Conservation (phyloP, 2,888 invertebrate genomes). For the Fragum fragum region DNA sequence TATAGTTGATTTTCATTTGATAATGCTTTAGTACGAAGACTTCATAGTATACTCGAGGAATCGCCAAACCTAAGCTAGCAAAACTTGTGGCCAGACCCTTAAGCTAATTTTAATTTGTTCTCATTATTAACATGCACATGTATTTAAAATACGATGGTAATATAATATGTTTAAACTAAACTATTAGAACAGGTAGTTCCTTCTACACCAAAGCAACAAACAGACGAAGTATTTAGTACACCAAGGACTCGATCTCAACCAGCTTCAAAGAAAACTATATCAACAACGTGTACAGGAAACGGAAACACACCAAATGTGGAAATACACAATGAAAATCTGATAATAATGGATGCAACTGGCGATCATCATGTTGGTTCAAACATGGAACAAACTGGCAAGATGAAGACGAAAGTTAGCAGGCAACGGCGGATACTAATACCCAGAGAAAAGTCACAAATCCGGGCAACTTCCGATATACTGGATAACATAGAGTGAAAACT, state of each 20-base stretch:
- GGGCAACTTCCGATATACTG: neutral
- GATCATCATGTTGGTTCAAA: neutral
- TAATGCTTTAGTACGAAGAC: no score
- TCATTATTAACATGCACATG: no score
- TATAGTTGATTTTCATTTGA: no score
- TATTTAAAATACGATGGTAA: no score
- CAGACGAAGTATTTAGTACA: neutral
- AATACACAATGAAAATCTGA: no score
- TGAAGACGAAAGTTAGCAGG: neutral
- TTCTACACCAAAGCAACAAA: slow-evolving; percentile 13
- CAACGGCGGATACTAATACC: neutral
- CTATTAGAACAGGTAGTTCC: slow-evolving; percentile 8
- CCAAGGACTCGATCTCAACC: neutral
- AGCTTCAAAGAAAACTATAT: neutral
- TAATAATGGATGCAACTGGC: neutral
- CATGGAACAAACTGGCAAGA: neutral
- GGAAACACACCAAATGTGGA: neutral
- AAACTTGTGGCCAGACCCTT: no score
- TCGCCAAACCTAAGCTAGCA: no score
- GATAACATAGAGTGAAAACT: neutral
- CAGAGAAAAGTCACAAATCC: neutral
- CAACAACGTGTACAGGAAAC: neutral
- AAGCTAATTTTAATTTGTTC: no score
- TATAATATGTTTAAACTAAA: no score
- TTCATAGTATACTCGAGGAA: no score